phyloP scores from a whole-genome alignment of 2,113 vertebrate genomes.

The Aptenodytes forsteri region DNA sequence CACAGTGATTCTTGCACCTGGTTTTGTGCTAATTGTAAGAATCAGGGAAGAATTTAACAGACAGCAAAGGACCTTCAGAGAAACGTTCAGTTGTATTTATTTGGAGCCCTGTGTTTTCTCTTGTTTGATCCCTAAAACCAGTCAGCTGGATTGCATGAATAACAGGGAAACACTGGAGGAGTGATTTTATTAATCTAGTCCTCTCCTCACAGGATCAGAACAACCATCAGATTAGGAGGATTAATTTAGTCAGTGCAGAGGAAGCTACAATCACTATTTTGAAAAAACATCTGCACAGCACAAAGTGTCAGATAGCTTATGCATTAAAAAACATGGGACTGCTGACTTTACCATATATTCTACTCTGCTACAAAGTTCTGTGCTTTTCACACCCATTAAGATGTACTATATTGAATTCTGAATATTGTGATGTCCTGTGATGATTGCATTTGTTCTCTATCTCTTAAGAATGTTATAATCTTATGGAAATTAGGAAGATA shows the following conservation, averaged over 20 bases:
- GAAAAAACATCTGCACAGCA: not conserved
- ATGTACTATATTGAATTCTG: not conserved
- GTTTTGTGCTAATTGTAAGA: not conserved
- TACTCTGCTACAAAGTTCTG: not conserved
- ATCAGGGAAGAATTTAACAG: not conserved
- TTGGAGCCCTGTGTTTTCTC: not conserved
- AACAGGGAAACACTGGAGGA: not conserved
- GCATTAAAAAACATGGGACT: not conserved
- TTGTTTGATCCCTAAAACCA: not conserved
- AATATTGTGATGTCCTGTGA: not conserved
- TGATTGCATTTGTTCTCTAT: not conserved
- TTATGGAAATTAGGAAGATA: not conserved
- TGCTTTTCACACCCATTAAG: not conserved
- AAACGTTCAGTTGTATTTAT: not conserved
- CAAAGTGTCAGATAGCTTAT: not conserved
- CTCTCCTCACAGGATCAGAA: slow-evolving; percentile 12
- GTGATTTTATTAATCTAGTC: not conserved
- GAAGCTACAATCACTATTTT: not conserved
- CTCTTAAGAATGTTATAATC: not conserved
- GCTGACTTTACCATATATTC: not conserved
- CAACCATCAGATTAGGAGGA: not conserved
- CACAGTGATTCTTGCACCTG: not conserved
- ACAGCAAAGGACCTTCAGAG: not conserved
- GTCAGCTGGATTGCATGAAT: not conserved
- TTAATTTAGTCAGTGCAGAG: not conserved